Evolutionary conservation across 2,797 vertebrate genomes (phyloP).

Genomic region (Myripristis jacobus): DNA sequence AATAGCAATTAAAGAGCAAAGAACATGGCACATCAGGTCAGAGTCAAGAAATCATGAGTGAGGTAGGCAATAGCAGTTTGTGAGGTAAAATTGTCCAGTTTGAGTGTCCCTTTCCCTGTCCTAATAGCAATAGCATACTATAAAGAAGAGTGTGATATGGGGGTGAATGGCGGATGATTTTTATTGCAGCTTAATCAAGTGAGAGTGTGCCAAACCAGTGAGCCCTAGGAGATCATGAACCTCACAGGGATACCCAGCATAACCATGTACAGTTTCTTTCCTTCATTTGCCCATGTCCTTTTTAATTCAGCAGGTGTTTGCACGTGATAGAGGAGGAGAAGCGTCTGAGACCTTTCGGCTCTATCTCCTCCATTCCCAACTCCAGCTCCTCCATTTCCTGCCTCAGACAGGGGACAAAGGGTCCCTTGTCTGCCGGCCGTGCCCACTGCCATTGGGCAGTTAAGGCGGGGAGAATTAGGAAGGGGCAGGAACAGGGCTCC

Average conservation of each 20-base stretch:
- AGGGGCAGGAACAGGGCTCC: slow-evolving; percentile 82
- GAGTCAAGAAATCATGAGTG: background rate
- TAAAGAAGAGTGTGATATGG: background rate
- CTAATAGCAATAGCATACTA: no score
- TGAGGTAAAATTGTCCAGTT: background rate
- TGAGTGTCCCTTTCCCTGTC: background rate
- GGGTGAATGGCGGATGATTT: background rate
- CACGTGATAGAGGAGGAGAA: slow-evolving; percentile 33
- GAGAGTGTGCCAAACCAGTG: background rate
- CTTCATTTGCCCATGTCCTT: slow-evolving; percentile 13
- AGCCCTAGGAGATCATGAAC: background rate
- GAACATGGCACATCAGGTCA: background rate
- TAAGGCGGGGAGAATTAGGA: slow-evolving; percentile 84
- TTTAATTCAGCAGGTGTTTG: slow-evolving; percentile 12
- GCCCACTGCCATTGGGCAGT: slow-evolving; percentile 72
- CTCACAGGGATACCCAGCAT: slow-evolving; percentile 12
- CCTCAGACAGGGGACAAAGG: slow-evolving; percentile 77
- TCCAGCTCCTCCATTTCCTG: slow-evolving; percentile 65
- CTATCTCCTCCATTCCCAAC: slow-evolving; percentile 47
- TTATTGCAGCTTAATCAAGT: background rate
- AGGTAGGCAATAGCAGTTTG: background rate
- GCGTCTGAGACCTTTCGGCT: slow-evolving; percentile 56
- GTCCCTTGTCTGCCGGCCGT: slow-evolving; percentile 74
- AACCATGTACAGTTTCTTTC: background rate
- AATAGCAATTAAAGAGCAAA: background rate